A percentile compares a stretch with the other conserved stretches of the same genome.
phyloP scores from a whole-genome alignment of 2,797 vertebrate species.

The Tenualosa ilisha region DNA sequence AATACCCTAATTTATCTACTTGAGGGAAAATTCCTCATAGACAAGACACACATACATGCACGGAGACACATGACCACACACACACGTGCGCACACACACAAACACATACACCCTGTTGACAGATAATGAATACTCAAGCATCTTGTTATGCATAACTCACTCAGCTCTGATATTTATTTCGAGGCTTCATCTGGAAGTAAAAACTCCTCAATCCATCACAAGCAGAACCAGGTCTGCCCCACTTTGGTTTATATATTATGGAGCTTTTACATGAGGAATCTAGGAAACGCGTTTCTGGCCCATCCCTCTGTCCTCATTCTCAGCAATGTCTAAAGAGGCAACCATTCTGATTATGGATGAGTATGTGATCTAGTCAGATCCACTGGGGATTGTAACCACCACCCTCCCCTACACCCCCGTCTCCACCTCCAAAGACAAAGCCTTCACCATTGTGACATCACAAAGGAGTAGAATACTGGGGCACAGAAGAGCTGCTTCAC shows the following conservation, averaged over 20 bases:
- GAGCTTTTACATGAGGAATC: not conserved
- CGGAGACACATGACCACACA: not conserved
- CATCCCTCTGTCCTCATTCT: slow-evolving; percentile 17
- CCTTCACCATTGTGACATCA: slow-evolving; percentile 20
- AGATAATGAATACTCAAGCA: slow-evolving; percentile 15
- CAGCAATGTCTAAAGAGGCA: slow-evolving; percentile 30
- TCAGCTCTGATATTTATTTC: not conserved
- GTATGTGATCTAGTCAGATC: slow-evolving; percentile 30
- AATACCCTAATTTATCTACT: slow-evolving; percentile 55
- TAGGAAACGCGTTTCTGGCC: not conserved
- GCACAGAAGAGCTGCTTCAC: not conserved
- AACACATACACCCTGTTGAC: slow-evolving; percentile 12
- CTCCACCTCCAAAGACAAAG: not conserved
- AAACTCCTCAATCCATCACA: slow-evolving; percentile 8
- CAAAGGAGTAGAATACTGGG: slow-evolving; percentile 9
- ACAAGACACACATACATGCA: slow-evolving; percentile 12
- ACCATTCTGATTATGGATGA: slow-evolving; percentile 31
- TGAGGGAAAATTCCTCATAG: slow-evolving; percentile 8
- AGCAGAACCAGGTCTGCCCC: slow-evolving; percentile 2
- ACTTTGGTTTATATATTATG: slow-evolving; percentile 8
- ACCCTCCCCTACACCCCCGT: not conserved
- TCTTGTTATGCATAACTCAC: slow-evolving; percentile 17
- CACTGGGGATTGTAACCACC: slow-evolving; percentile 21
- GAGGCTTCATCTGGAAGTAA: not conserved
- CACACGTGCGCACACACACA: not conserved